Percentiles rank a stretch among this genome's conserved stretches.
phyloP scores from a whole-genome alignment of 2,113 vertebrate species.

The Noturus placidus region DNA sequence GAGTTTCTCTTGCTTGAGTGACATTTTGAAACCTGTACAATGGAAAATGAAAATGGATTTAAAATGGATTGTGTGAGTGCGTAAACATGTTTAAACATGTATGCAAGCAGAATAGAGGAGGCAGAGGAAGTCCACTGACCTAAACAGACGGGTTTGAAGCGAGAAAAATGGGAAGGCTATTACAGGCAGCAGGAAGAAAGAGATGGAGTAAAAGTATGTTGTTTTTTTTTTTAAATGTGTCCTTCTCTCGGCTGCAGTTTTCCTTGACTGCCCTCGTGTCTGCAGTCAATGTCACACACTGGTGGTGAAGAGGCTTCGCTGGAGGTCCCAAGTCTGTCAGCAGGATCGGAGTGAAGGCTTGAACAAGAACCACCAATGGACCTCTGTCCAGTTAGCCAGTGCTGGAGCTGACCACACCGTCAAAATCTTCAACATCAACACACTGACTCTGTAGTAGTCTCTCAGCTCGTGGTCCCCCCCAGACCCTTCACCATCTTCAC shows the following conservation, averaged over 20 bases:
- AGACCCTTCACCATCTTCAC: background rate
- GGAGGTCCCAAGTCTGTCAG: constrained; percentile 79
- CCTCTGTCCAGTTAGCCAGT: constrained; percentile 88
- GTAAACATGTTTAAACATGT: background rate
- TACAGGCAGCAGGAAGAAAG: background rate
- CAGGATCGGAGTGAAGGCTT: constrained; percentile 30
- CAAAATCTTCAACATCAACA: constrained; percentile 89
- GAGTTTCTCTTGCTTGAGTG: constrained; percentile 21
- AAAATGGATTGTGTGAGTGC: background rate
- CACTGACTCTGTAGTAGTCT: constrained; percentile 53
- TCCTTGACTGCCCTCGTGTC: constrained; percentile 63
- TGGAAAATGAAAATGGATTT: constrained; percentile 1
- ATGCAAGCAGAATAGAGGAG: background rate
- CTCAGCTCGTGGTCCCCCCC: background rate
- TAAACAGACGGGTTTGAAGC: background rate
- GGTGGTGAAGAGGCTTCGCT: constrained; percentile 84
- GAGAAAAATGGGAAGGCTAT: background rate
- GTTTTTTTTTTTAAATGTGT: background rate
- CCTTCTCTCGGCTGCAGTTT: constrained; percentile 41
- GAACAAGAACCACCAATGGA: constrained; percentile 64
- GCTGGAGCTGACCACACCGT: constrained; percentile 87
- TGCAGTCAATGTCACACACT: constrained; percentile 88
- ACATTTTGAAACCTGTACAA: background rate
- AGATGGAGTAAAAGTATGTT: background rate
- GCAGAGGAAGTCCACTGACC: background rate